These are phyloP conservation scores for Euplagia quadripunctaria DNA, from an alignment of 2,888 invertebrate genomes.

Conservation along the genomic window DNA sequence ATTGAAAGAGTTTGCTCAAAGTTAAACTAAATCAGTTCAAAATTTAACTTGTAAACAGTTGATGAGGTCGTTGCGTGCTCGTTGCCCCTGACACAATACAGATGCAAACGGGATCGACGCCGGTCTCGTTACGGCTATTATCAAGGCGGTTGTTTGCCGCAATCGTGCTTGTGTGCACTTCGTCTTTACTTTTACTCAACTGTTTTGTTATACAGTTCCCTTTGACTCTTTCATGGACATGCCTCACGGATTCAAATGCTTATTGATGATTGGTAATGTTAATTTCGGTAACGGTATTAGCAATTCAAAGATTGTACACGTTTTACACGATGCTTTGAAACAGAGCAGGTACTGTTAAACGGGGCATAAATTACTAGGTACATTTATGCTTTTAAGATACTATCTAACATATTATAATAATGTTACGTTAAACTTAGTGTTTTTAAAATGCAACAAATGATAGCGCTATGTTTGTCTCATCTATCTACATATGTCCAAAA, in stretches of 20 bases:
- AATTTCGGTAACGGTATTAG: constrained; percentile 43
- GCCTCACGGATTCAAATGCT: constrained; percentile 39
- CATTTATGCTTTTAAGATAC: constrained; percentile 21
- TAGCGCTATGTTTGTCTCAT: constrained; percentile 55
- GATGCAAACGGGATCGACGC: constrained; percentile 71
- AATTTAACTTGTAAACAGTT: constrained; percentile 49
- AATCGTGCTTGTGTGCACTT: constrained; percentile 69
- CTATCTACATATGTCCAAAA: constrained; percentile 33
- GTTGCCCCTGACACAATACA: constrained; percentile 71
- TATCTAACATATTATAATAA: constrained; percentile 35
- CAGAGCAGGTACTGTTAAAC: constrained; percentile 18
- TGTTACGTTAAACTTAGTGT: constrained; percentile 39
- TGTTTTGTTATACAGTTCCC: constrained; percentile 70
- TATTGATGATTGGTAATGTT: constrained; percentile 46
- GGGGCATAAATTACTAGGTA: constrained; percentile 24
- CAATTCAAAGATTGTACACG: constrained; percentile 28
- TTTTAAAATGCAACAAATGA: constrained; percentile 53
- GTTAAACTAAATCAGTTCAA: constrained; percentile 40
- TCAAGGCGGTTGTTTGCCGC: constrained; percentile 74
- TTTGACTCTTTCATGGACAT: constrained; percentile 53
- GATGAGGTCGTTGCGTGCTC: constrained; percentile 63
- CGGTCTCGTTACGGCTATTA: constrained; percentile 79
- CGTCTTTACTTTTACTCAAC: constrained; percentile 63
- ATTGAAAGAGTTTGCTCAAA: constrained; percentile 32
- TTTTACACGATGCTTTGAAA: constrained; percentile 18